phyloP scores from a whole-genome alignment of 2,113 vertebrate species.

The Ariopsis seemanni region DNA sequence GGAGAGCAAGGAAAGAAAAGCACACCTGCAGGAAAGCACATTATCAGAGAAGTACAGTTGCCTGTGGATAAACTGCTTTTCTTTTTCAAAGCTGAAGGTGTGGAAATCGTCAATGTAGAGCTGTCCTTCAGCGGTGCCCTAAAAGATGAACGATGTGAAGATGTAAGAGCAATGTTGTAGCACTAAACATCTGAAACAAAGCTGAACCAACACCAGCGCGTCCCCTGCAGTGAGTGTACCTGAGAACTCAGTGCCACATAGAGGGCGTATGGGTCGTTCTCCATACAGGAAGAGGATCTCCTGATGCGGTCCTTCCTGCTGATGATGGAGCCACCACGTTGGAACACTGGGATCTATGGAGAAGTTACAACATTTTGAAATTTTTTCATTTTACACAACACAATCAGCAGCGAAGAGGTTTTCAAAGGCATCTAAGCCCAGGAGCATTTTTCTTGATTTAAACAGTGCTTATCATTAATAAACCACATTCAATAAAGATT shows the following conservation, averaged over 20 bases:
- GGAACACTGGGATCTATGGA: constrained; percentile 84
- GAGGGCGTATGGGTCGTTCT: constrained; percentile 83
- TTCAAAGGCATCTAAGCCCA: background rate
- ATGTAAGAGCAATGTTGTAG: background rate
- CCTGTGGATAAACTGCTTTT: constrained; percentile 77
- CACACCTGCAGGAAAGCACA: constrained; percentile 79
- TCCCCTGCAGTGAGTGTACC: constrained; percentile 62
- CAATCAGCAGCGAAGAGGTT: background rate
- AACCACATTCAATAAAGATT: background rate
- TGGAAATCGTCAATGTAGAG: constrained; percentile 87
- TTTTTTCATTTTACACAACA: background rate
- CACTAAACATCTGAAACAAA: background rate
- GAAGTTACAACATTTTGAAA: background rate
- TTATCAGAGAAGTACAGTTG: constrained; percentile 76
- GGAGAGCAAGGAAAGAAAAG: background rate
- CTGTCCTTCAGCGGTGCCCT: constrained; percentile 83
- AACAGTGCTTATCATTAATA: background rate
- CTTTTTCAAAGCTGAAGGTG: constrained; percentile 79
- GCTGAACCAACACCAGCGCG: background rate
- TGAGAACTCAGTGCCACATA: constrained; percentile 80
- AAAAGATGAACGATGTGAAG: background rate
- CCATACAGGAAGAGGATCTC: constrained; percentile 85
- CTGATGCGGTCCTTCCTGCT: constrained; percentile 82
- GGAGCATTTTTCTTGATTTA: background rate
- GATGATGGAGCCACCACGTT: constrained; percentile 85